These are phyloP conservation scores for Scrobipalpa atriplicella DNA, from an alignment of 2,888 invertebrate genomes.

Conservation along the genomic window DNA sequence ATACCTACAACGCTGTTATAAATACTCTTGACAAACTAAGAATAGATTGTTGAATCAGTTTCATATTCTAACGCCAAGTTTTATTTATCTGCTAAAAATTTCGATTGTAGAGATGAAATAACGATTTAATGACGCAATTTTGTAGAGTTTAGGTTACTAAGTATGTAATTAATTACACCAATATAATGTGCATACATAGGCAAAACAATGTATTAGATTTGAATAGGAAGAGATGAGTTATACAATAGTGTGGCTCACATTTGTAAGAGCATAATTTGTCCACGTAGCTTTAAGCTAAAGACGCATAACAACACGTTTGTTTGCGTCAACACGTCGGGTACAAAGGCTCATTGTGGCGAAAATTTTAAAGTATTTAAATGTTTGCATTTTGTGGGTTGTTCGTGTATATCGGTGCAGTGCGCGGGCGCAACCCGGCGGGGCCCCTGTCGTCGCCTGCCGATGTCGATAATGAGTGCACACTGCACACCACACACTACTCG, in stretches of 20 bases:
- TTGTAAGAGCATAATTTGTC: background rate
- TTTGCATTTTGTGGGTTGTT: slow-evolving; percentile 20
- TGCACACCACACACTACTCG: slow-evolving; percentile 47
- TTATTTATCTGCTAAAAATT: slow-evolving; percentile 8
- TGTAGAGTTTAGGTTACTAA: background rate
- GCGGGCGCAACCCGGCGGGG: slow-evolving; percentile 68
- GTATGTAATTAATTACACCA: background rate
- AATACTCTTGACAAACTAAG: background rate
- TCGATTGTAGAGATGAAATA: background rate
- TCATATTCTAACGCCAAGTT: background rate
- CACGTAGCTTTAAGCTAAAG: background rate
- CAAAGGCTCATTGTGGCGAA: slow-evolving; percentile 26
- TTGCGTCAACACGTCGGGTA: slow-evolving; percentile 15
- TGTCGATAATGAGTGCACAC: slow-evolving; percentile 72
- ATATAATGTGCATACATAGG: background rate
- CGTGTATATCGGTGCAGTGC: slow-evolving; percentile 26
- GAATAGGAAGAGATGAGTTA: background rate
- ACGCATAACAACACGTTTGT: slow-evolving; percentile 1
- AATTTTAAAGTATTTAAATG: slow-evolving; percentile 25
- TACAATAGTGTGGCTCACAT: background rate
- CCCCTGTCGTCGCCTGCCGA: slow-evolving; percentile 60
- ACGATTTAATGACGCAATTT: background rate
- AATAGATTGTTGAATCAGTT: slow-evolving; percentile 6
- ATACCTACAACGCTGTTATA: background rate
- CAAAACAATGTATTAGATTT: background rate